Evolutionary conservation across 2,888 invertebrate genomes (phyloP), one percentile per base, ranked within the genome.

Genomic region (Volucella inanis): DNA sequence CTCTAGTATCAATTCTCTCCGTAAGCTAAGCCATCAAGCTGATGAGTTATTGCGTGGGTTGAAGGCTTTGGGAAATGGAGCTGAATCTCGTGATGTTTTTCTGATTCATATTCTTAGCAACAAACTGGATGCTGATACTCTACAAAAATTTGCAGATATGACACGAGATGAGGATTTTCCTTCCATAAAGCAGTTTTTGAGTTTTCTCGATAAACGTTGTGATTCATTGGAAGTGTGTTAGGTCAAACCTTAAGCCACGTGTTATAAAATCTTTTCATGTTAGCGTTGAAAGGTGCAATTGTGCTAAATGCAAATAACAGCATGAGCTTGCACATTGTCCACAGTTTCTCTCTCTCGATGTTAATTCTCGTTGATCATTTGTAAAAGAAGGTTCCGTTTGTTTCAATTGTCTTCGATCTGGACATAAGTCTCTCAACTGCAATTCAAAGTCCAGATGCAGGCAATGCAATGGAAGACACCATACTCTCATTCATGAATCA

Each of bases 321-420:
- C 52, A 54, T 15, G 52, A 54, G 9, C 52, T 54, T 11, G 12
- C 10, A 3, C 52, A 22, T 18, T 54, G 52, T 11, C 52, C 52
- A 31, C 31, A 54, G 6, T 54, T 54, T 31, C 18, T 22, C 3
- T 10, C 52, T 2, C 22, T 54, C 1, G 52, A 54, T 22, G 6
- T 54, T 10, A 11, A 10, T 22, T 9, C 18, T 22, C 52, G 52
- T 52, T 8, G 52, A 52, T 14, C 9, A 10, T 52, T 52, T 52
- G 18, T 18, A 11, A 52, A 52, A 22, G 10, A 52, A 18, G 12
- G 18, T 15, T 3, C 18, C 10, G 8, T 52, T 11, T 54, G 52
- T 54, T 54, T 54, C 22, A 54, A 54, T 22, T 54, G 52, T 12
- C 52, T 54, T 11, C 22, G 18, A 10, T 54, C 52, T 54, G 52